Evolutionary conservation across 53 echinoderm and acorn worm species (phyloP).

Genomic region (Echinarachnius parma): DNA sequence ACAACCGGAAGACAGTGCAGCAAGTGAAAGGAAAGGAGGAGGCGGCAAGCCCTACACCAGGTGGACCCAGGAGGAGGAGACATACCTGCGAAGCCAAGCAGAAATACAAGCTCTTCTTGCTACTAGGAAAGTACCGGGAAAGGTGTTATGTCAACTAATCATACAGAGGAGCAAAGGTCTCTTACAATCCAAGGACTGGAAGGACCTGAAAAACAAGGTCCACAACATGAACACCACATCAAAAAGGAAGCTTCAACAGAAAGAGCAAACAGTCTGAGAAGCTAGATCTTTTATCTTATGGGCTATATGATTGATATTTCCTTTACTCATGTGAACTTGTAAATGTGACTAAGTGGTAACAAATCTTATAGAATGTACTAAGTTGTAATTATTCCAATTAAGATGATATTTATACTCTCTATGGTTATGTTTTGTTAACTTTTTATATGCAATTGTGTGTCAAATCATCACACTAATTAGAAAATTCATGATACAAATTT

Average conservation of each 20-base stretch:
- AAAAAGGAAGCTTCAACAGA: slow-evolving; percentile 9
- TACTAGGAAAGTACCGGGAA: slow-evolving; percentile 16
- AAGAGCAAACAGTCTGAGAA: slow-evolving; percentile 14
- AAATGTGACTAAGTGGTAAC: too few relatives aligned
- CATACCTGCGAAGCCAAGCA: neutral
- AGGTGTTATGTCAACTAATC: neutral
- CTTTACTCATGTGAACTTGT: too few relatives aligned
- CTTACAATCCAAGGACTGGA: neutral
- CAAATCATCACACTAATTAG: too few relatives aligned
- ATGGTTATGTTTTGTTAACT: too few relatives aligned
- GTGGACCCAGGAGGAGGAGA: slow-evolving; percentile 1
- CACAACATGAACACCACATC: slow-evolving; percentile 5
- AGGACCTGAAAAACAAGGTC: slow-evolving; percentile 3
- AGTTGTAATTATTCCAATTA: too few relatives aligned
- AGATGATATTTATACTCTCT: too few relatives aligned
- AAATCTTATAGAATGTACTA: too few relatives aligned
- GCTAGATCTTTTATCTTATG: too few relatives aligned
- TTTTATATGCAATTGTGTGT: too few relatives aligned
- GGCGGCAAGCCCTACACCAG: slow-evolving; percentile 12
- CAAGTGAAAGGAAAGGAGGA: slow-evolving; percentile 7
- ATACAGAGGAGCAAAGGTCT: slow-evolving; percentile 3
- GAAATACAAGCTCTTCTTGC: slow-evolving; percentile 13
- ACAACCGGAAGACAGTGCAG: neutral
- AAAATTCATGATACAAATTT: too few relatives aligned
- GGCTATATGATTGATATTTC: too few relatives aligned